Percentiles rank a stretch among this genome's conserved stretches.
Conservation (phyloP, 2,888 invertebrate genomes). For the Parelbella ahira region DNA sequence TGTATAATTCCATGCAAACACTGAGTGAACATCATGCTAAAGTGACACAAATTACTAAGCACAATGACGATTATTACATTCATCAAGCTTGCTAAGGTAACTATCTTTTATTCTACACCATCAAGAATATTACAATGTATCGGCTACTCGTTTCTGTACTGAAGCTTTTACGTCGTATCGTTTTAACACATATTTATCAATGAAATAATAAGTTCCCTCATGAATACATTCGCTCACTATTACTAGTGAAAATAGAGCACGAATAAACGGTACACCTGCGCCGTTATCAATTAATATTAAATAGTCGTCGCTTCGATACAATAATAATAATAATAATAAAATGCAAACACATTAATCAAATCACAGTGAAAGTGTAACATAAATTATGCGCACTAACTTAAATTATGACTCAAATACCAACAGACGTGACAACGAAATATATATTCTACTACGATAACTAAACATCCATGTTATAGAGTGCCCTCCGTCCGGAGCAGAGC, state of each 20-base stretch:
- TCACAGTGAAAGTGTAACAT: conserved; percentile 74
- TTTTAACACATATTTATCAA: conserved; percentile 28
- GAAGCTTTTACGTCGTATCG: conserved; percentile 61
- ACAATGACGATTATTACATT: conserved; percentile 78
- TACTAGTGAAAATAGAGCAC: conserved; percentile 31
- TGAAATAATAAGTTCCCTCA: conserved; percentile 22
- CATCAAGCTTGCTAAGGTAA: conserved; percentile 74
- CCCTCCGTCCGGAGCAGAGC: too few relatives aligned
- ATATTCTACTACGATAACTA: conserved; percentile 57
- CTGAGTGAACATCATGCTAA: conserved; percentile 71
- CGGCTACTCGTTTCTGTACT: conserved; percentile 71
- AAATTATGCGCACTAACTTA: conserved; percentile 72
- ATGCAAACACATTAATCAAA: conserved; percentile 71
- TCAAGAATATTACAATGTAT: conserved; percentile 54
- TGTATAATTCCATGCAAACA: conserved; percentile 50
- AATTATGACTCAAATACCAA: conserved; percentile 68
- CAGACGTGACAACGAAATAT: conserved; percentile 57
- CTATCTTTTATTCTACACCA: conserved; percentile 62
- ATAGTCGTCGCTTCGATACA: conserved; percentile 40
- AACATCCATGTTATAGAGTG: too few relatives aligned
- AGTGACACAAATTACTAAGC: conserved; percentile 72
- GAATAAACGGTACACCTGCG: too few relatives aligned
- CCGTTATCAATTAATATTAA: too few relatives aligned
- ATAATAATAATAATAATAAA: conserved; percentile 59
- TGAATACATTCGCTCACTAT: conserved; percentile 32